These are phyloP conservation scores for Serinus canaria DNA, from an alignment of 2,113 vertebrate genomes.

Conservation along the genomic window DNA sequence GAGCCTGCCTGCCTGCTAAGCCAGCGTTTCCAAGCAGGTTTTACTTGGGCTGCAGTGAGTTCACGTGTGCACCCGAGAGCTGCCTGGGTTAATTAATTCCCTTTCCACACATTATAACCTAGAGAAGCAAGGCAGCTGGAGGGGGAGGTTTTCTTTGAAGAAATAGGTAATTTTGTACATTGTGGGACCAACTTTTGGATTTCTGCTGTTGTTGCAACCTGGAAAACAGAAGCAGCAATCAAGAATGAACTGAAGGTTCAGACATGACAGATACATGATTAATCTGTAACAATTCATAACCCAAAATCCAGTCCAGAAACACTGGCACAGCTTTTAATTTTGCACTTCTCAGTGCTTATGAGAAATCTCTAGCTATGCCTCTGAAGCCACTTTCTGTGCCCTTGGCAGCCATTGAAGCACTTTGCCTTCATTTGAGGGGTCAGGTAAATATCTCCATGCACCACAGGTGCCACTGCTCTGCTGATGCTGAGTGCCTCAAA, in stretches of 20 bases:
- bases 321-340: not conserved
- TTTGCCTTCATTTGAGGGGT: not conserved
- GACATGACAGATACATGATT: not conserved
- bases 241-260: not conserved
- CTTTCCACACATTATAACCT: conserved; percentile 41
- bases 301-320: not conserved
- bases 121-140: conserved; percentile 43
- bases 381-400: not conserved
- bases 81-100: conserved; percentile 61
- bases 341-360: not conserved
- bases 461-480: not conserved
- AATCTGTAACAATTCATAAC: not conserved
- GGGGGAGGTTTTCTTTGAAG: conserved; percentile 48
- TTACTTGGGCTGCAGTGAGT: conserved; percentile 28
- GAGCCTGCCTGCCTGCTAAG: conserved; percentile 18
- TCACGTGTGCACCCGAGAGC: not conserved
- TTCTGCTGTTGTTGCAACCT: conserved; percentile 5
- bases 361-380: not conserved
- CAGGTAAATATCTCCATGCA: not conserved
- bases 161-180: conserved; percentile 40
- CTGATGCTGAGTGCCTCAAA: fast-evolving
- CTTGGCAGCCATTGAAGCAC: not conserved
- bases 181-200: not conserved
- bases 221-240: not conserved
- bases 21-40: conserved; percentile 46